Base-by-base conservation (phyloP, 2,797 vertebrate genomes). In the Labeo calbasu region DNA sequence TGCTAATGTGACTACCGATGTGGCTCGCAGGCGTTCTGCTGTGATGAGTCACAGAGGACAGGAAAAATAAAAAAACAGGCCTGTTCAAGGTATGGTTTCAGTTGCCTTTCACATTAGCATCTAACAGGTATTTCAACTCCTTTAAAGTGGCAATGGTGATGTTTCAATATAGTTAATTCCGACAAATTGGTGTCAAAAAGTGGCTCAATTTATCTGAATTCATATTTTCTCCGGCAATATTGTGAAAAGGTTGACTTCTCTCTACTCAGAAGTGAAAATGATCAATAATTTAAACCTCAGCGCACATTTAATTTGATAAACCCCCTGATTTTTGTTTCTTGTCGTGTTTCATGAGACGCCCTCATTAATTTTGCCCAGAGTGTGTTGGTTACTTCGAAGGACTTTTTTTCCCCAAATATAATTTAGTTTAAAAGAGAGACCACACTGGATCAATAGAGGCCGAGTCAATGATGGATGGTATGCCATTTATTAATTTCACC, bases 391-490 rank as follows among this genome's bases (percentile, higher is more conserved):
- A 63, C 65, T 85, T 61, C 71, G 66, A 75, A 88, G 81, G 88
- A 65, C 79, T 78, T 93, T 92, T 87, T 93, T 92, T 88, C 92
- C 91, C 91, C 93, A 91, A 89, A 93, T 92, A 94, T 94, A 92
- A 95, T 94, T 94, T 93, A 93, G 93, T 93, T 93, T 92, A 95
- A 93, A 93, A 93, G 92, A 93, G 92, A 93, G 87, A 91, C 89
- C 90, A 86, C 85, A 28, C 75, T 85, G 89, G 89, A 95, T 96
- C 94, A 90, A 95, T 95, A 91, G 75, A 91, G 90, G 93, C 94
- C 92, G 94, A 93, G 91, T 87, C 91, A 87, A 88, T 95, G 95
- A 96, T 95, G 93, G 94, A 95, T 95, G 93, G 93, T 75, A 71
- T 90, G 59, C 83, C 89, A 89, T 93, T 94, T 94, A 92, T 93